These are phyloP conservation scores for Cynocephalus volans DNA, from an alignment of 2,113 vertebrate species.

Conservation along the genomic window DNA sequence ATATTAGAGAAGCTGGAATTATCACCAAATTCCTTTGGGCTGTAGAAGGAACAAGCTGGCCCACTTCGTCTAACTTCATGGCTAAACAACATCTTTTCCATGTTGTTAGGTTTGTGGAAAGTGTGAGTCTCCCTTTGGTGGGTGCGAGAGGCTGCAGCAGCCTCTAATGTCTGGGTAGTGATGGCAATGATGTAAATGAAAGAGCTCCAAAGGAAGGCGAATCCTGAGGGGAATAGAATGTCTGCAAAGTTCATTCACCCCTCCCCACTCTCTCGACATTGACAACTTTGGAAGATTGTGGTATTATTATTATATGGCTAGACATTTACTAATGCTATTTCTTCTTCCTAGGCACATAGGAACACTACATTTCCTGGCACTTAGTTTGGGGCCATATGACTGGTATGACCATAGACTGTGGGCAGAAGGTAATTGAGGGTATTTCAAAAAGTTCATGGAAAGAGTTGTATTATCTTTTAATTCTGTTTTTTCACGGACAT, in stretches of 20 bases:
- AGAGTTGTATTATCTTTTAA: too few species aligned
- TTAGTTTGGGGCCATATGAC: background rate
- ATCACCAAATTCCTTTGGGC: background rate
- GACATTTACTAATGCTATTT: background rate
- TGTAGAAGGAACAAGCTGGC: background rate
- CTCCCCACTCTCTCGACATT: background rate
- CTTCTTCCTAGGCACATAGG: background rate
- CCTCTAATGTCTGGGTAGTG: background rate
- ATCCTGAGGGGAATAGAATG: background rate
- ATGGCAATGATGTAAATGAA: background rate
- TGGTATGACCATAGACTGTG: background rate
- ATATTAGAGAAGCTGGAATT: background rate
- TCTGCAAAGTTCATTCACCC: background rate
- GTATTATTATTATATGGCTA: background rate
- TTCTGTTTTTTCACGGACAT: too few species aligned
- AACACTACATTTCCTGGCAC: background rate
- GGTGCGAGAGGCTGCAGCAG: background rate
- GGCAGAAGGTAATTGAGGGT: background rate
- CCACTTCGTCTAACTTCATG: background rate
- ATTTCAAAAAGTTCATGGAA: too few species aligned
- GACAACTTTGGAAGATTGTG: background rate
- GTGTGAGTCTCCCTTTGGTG: background rate
- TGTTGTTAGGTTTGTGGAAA: background rate
- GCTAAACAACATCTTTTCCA: background rate
- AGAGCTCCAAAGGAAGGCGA: background rate